A percentile compares a stretch with the other conserved stretches of the same genome.
Evolutionary conservation across 2,113 vertebrate genomes (phyloP).

Genomic region (Sclerurus mexicanus): DNA sequence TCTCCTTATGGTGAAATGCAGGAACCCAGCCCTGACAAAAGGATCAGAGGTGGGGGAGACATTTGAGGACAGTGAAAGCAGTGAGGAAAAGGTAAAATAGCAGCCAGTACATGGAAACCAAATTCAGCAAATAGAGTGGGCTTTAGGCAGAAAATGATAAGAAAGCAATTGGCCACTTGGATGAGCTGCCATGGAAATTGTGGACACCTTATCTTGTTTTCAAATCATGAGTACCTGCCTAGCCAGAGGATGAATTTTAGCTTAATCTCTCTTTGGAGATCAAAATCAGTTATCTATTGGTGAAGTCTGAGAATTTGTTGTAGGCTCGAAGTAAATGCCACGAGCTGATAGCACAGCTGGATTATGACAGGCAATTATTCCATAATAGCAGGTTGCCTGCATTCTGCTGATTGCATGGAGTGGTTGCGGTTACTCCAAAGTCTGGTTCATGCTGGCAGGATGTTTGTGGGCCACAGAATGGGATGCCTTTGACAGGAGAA

Average conservation of each 20-base stretch:
- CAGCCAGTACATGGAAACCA: neutral
- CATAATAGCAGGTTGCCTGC: accelerated
- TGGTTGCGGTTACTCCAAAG: neutral
- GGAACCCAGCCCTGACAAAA: neutral
- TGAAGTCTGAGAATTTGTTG: neutral
- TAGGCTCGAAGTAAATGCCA: neutral
- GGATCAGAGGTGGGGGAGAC: neutral
- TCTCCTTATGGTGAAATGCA: neutral
- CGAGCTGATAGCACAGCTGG: neutral
- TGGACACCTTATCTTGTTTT: neutral
- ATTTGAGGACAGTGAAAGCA: neutral
- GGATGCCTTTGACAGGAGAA: neutral
- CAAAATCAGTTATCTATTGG: accelerated
- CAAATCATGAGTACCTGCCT: neutral
- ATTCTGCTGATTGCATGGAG: neutral
- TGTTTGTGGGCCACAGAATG: accelerated
- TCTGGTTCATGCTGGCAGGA: neutral
- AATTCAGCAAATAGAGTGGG: neutral
- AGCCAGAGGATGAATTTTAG: neutral
- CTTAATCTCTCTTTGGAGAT: neutral
- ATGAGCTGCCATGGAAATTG: neutral
- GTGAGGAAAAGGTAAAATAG: neutral
- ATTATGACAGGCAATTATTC: neutral
- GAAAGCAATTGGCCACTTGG: neutral
- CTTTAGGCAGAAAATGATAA: neutral